Evolutionary conservation across 2,113 vertebrate genomes (phyloP).

Genomic region (Cottus gobio): DNA sequence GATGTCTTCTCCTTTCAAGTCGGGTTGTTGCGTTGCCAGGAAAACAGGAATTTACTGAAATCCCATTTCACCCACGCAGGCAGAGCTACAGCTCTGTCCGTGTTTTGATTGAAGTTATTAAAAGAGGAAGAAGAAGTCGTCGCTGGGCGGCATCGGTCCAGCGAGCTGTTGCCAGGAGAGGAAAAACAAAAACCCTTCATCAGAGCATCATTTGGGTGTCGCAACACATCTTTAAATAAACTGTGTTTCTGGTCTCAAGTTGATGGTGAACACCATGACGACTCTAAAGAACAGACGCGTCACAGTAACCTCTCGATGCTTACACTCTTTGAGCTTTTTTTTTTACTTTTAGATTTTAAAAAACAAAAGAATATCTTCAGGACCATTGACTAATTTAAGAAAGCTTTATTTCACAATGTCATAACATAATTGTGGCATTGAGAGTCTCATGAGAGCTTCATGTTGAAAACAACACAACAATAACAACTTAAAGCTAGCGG

Average conservation of each 20-base stretch:
- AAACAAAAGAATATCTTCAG: background rate
- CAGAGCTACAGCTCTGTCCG: background rate
- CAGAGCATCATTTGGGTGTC: background rate
- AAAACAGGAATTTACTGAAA: background rate
- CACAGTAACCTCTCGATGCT: background rate
- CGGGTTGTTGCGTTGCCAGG: background rate
- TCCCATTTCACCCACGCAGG: background rate
- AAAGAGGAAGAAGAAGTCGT: background rate
- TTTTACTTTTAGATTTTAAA: background rate
- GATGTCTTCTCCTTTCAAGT: background rate
- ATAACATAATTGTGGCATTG: constrained; percentile 6
- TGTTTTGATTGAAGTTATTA: background rate
- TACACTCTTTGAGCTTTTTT: background rate
- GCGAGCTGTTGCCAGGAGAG: background rate
- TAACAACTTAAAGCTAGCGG: constrained; percentile 27
- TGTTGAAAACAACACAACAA: constrained; percentile 25
- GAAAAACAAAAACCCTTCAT: background rate
- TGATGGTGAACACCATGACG: too few species aligned
- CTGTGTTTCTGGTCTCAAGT: background rate
- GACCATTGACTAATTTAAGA: background rate
- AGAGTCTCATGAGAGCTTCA: constrained; percentile 23
- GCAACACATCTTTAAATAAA: background rate
- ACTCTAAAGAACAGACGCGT: too few species aligned
- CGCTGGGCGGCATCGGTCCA: background rate
- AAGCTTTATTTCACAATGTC: constrained; percentile 18